Conservation (phyloP, 2,797 vertebrate genomes). For the Sphenopsis melanotis region DNA sequence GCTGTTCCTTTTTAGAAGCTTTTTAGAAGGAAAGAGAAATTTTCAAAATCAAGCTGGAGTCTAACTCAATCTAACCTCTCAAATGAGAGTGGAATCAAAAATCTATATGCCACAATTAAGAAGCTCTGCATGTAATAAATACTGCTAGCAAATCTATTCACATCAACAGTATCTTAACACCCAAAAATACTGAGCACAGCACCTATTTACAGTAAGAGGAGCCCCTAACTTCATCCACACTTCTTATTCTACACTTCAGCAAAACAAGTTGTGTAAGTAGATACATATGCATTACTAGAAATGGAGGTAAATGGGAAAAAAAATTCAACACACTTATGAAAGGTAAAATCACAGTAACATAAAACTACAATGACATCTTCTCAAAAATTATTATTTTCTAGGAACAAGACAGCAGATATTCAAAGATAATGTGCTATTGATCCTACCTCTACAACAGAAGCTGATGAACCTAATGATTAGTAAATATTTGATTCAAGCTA, state of each 20-base stretch:
- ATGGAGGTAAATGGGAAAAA: not conserved
- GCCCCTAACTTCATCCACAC: not conserved
- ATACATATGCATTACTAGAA: not conserved
- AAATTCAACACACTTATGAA: not conserved
- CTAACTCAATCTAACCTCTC: not conserved
- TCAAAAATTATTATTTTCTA: not conserved
- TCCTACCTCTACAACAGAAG: not conserved
- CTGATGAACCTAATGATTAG: not conserved
- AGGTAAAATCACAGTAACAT: not conserved
- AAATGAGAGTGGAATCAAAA: not conserved
- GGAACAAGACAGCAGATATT: not conserved
- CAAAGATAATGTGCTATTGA: not conserved
- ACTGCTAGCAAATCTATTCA: not conserved
- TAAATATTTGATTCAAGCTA: not conserved
- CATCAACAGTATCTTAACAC: not conserved
- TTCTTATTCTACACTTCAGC: not conserved
- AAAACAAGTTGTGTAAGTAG: rapidly evolving
- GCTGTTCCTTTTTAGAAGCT: not conserved
- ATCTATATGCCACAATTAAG: not conserved
- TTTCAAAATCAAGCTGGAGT: not conserved
- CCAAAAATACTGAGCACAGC: not conserved
- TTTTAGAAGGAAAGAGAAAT: not conserved
- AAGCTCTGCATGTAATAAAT: not conserved
- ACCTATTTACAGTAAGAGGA: not conserved
- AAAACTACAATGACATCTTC: not conserved